A percentile compares a stretch with the other conserved stretches of the same genome.
Evolutionary conservation across 2,797 vertebrate genomes (phyloP).

Genomic region (Micropoecilia bifurca): DNA sequence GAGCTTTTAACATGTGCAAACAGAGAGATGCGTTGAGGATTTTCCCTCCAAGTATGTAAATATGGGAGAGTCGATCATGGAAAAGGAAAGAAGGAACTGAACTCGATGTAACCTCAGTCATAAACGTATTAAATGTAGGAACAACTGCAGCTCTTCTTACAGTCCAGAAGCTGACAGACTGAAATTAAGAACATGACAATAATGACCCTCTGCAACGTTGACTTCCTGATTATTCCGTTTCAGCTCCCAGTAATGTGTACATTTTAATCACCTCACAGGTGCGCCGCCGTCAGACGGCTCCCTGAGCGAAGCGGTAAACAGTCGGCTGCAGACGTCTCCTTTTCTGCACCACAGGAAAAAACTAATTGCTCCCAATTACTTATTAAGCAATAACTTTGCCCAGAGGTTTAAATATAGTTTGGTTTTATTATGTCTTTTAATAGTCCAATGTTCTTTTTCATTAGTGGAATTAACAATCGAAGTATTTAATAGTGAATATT

Average conservation of each 20-base stretch:
- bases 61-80: background rate
- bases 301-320: conserved; percentile 28
- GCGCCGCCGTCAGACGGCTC: conserved; percentile 16
- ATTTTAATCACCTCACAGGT: conserved; percentile 40
- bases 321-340: conserved; percentile 56
- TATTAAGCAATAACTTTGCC: conserved; percentile 7
- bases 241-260: background rate
- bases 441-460: background rate
- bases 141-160: background rate
- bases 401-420: background rate
- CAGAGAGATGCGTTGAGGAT: conserved; percentile 25
- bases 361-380: conserved; percentile 42
- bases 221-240: background rate
- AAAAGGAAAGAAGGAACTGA: conserved; percentile 1
- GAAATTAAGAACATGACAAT: background rate
- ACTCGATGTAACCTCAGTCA: background rate
- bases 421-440: background rate
- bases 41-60: conserved; percentile 37
- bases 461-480: background rate
- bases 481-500: background rate
- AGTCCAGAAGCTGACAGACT: background rate
- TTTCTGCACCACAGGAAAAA: conserved; percentile 34
- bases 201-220: background rate
- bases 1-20: conserved; percentile 18
- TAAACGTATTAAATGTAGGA: background rate